A percentile compares a stretch with the other conserved stretches of the same genome.
These are phyloP conservation scores for Upupa epops DNA, from an alignment of 2,113 vertebrate genomes.

Conservation along the genomic window DNA sequence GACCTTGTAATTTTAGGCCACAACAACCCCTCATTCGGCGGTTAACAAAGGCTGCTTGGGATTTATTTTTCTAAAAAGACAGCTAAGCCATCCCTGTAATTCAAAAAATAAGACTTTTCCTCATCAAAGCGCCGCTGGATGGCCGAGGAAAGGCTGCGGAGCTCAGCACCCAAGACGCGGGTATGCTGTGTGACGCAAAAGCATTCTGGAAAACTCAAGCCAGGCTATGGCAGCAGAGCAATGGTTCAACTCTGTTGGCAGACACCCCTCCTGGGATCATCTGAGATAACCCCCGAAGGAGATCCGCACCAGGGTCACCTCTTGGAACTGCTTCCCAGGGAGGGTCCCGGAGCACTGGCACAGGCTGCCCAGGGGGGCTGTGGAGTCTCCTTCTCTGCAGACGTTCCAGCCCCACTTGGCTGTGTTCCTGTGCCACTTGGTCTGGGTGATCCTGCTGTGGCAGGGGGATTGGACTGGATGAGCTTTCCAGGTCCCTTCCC, in stretches of 20 bases:
- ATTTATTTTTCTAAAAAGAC: conserved; percentile 21
- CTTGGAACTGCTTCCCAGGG: too few species aligned
- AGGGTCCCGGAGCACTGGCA: too few species aligned
- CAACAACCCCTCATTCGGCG: conserved; percentile 56
- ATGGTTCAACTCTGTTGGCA: conserved; percentile 40
- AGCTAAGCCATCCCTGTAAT: conserved; percentile 39
- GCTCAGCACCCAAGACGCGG: conserved; percentile 26
- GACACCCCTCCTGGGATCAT: neutral
- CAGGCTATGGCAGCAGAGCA: neutral
- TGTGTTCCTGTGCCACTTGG: too few species aligned
- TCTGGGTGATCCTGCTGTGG: too few species aligned
- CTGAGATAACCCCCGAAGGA: conserved; percentile 26
- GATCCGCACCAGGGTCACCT: neutral
- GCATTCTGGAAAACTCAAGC: conserved; percentile 1
- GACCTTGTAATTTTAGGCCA: conserved; percentile 51
- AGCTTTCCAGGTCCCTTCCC: too few species aligned
- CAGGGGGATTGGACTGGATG: too few species aligned
- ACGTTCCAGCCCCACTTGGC: too few species aligned
- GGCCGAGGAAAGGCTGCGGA: neutral
- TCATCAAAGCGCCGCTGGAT: conserved; percentile 54
- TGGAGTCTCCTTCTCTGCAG: too few species aligned
- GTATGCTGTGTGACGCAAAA: neutral
- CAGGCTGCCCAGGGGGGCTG: too few species aligned
- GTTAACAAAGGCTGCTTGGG: conserved; percentile 44
- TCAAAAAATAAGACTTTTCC: conserved; percentile 11